Percentiles rank a stretch among this genome's conserved stretches.
These are phyloP conservation scores for Orchestia grillus DNA, from an alignment of 1,140 invertebrate species.

Conservation along the genomic window DNA sequence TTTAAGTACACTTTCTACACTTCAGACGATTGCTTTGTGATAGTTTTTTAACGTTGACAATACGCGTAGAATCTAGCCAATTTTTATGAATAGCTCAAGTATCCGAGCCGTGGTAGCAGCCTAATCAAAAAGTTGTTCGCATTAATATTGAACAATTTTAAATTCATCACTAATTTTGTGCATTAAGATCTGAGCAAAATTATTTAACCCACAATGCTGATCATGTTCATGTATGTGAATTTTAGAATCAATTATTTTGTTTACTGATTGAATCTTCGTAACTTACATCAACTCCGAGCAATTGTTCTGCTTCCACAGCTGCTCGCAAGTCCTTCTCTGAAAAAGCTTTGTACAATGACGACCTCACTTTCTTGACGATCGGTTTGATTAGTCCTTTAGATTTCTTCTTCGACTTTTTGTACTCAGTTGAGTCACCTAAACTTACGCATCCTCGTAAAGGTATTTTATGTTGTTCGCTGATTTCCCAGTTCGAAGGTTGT, in stretches of 20 bases:
- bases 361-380: background rate
- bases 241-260: background rate
- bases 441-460: background rate
- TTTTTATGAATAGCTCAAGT: background rate
- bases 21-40: background rate
- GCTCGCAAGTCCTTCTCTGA: conserved; percentile 4
- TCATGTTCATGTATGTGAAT: background rate
- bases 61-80: background rate
- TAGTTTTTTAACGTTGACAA: background rate
- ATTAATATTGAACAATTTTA: background rate
- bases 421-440: background rate
- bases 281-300: background rate
- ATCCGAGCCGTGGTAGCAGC: background rate
- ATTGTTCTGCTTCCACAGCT: background rate
- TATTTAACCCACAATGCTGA: background rate
- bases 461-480: background rate
- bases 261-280: background rate
- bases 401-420: conserved; percentile 23
- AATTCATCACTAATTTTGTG: background rate
- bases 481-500: background rate
- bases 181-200: background rate
- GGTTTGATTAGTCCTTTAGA: background rate
- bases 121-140: background rate
- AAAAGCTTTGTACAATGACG: background rate
- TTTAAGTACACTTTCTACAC: too few relatives aligned